Evolutionary conservation across 2,888 invertebrate species (phyloP).

Genomic region (Tinea trinotella): DNA sequence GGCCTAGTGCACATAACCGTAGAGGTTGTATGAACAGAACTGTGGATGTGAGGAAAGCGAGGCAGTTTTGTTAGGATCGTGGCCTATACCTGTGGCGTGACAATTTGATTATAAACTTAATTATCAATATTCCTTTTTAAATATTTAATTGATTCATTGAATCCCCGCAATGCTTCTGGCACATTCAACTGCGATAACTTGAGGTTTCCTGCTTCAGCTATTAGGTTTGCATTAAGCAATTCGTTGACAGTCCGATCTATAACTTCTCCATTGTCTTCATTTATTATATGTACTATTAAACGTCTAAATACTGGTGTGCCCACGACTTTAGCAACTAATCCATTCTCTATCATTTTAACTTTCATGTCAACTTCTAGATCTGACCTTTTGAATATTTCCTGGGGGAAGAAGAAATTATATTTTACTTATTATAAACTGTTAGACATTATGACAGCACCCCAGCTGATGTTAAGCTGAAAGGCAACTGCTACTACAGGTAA

Average conservation of each 20-base stretch:
- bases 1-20: no score
- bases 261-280: no score
- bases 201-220: slow-evolving; percentile 57
- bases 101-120: neutral
- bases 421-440: neutral
- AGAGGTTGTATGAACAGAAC: no score
- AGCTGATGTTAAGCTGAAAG: no score
- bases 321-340: slow-evolving; percentile 50
- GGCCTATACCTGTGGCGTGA: no score
- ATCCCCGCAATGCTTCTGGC: slow-evolving; percentile 46
- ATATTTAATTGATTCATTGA: slow-evolving; percentile 41
- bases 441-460: no score
- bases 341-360: slow-evolving; percentile 44
- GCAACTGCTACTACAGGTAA: no score
- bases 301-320: slow-evolving; percentile 35
- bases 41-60: no score
- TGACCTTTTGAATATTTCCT: slow-evolving; percentile 38
- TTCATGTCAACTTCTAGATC: slow-evolving; percentile 49
- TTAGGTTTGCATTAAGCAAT: slow-evolving; percentile 38
- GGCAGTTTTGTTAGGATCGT: no score
- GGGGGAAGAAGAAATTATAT: slow-evolving; percentile 26
- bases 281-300: slow-evolving; percentile 4
- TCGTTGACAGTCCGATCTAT: slow-evolving; percentile 43
- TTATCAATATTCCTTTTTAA: neutral
- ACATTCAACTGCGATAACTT: slow-evolving; percentile 40